These are phyloP conservation scores for Camponotus vicinus DNA, from an alignment of 1,140 invertebrate genomes.

Conservation along the genomic window DNA sequence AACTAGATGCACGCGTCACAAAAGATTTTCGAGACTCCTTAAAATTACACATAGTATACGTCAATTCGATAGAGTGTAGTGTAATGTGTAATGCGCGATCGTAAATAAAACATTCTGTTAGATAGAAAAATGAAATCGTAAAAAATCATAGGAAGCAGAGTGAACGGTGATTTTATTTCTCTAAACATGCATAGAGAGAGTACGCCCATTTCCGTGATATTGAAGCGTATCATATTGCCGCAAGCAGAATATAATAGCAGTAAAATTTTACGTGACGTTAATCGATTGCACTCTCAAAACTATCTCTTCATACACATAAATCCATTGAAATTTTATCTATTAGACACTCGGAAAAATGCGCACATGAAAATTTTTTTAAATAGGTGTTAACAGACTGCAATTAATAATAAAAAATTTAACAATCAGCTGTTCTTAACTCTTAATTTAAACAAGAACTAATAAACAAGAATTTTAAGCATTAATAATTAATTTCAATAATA, in stretches of 20 bases:
- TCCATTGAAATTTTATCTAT: neutral
- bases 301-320: constrained; percentile 6
- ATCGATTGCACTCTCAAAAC: constrained; percentile 28
- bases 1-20: neutral
- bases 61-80: neutral
- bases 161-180: constrained; percentile 16
- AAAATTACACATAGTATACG: neutral
- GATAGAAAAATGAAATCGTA: constrained; percentile 47
- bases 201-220: constrained; percentile 25
- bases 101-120: constrained; percentile 38
- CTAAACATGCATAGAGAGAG: neutral
- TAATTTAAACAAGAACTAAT: neutral
- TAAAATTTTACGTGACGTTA: constrained; percentile 32
- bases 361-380: neutral
- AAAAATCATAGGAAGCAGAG: constrained; percentile 23
- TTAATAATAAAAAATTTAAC: neutral
- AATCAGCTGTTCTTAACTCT: neutral
- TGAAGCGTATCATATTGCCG: constrained; percentile 34
- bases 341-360: neutral
- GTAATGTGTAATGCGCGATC: constrained; percentile 29
- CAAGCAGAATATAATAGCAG: constrained; percentile 36
- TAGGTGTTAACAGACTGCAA: neutral
- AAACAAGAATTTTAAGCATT: neutral
- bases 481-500: constrained; percentile 27
- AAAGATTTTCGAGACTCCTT: neutral